These are phyloP conservation scores for Gorsachius goisagi DNA, from an alignment of 2,113 vertebrate genomes.

Conservation along the genomic window DNA sequence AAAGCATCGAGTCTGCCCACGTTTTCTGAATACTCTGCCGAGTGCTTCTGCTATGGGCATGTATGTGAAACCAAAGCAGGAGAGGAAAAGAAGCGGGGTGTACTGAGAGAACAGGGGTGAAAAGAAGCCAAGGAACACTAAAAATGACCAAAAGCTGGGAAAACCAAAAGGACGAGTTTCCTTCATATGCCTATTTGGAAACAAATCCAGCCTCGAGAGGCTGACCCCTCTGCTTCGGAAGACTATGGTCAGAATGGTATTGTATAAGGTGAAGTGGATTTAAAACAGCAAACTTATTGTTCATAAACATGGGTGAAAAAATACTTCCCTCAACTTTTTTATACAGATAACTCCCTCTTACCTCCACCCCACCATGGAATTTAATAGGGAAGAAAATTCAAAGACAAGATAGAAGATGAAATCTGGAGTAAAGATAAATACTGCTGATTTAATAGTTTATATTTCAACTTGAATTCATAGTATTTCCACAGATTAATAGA, in stretches of 20 bases:
- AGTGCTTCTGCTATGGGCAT: background rate
- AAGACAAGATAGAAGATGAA: background rate
- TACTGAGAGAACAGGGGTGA: background rate
- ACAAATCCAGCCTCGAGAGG: background rate
- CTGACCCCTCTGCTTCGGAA: background rate
- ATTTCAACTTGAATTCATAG: background rate
- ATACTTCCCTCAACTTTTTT: background rate
- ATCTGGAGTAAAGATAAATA: background rate
- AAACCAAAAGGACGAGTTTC: background rate
- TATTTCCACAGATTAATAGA: background rate
- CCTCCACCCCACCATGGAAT: background rate
- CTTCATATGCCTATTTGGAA: background rate
- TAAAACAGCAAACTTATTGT: background rate
- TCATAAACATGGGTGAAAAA: background rate
- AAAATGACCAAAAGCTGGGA: background rate
- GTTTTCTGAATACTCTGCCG: background rate
- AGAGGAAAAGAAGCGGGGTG: background rate
- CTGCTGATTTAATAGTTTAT: fast-evolving
- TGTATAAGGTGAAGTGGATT: background rate
- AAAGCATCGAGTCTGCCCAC: background rate
- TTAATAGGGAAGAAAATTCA: background rate
- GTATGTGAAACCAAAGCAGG: background rate
- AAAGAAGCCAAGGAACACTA: background rate
- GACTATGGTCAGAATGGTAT: background rate
- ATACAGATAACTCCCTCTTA: background rate